Conservation (phyloP, 1,140 invertebrate genomes). For the Penaeus vannamei region DNA sequence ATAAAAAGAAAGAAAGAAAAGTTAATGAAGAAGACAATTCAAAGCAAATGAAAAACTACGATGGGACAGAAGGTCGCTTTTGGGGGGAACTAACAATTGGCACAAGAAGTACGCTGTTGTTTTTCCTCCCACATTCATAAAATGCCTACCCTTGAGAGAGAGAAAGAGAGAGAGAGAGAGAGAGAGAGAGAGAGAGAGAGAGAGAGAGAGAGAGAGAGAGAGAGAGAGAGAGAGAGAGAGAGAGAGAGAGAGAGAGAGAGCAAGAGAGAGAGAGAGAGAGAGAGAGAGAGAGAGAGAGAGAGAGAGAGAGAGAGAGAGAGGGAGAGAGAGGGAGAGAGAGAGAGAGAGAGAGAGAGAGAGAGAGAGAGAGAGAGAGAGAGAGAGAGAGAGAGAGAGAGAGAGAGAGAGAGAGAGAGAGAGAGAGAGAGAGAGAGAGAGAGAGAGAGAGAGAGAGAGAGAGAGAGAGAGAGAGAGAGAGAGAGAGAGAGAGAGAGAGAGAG, state of each 20-base stretch:
- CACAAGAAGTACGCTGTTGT: no score
- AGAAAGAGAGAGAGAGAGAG: neutral
- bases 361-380: neutral
- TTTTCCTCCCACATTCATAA: no score
- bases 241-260: slow-evolving; percentile 29
- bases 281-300: slow-evolving; percentile 35
- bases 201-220: slow-evolving; percentile 9
- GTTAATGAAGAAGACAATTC: no score
- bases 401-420: neutral
- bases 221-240: neutral
- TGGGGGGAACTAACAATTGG: no score
- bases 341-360: neutral
- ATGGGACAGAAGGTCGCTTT: no score
- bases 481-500: neutral
- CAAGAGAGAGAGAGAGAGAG: slow-evolving; percentile 37
- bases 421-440: neutral
- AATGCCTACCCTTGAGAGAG: neutral
- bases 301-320: slow-evolving; percentile 4
- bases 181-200: neutral
- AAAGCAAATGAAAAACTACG: no score
- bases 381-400: neutral
- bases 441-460: neutral
- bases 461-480: neutral
- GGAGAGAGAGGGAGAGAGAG: neutral
- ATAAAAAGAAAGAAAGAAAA: no score